Evolutionary conservation across 2,888 invertebrate species (phyloP).

Genomic region (Tiliacea citrago): DNA sequence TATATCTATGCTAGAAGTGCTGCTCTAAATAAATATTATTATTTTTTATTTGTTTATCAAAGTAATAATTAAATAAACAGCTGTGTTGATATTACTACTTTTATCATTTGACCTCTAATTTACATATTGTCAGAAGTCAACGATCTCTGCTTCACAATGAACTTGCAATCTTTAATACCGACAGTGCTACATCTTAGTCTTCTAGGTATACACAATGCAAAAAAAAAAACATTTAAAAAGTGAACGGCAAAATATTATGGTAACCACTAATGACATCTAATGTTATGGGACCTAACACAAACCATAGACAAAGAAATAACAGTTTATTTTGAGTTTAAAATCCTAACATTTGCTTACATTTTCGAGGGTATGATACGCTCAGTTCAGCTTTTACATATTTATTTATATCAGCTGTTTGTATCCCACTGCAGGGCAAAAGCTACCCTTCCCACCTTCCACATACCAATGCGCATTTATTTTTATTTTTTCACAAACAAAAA

Average conservation of each 20-base stretch:
- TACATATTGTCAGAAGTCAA: not conserved
- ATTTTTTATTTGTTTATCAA: not conserved
- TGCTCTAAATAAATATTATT: not conserved
- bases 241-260: slow-evolving; percentile 27
- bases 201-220: slow-evolving; percentile 18
- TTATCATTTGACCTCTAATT: slow-evolving; percentile 23
- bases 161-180: not conserved
- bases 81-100: not conserved
- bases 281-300: slow-evolving; percentile 34
- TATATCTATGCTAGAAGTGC: not conserved
- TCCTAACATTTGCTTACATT: not conserved
- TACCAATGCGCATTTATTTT: not conserved
- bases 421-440: not conserved
- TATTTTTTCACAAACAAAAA: not conserved
- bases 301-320: not conserved
- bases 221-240: slow-evolving; percentile 16
- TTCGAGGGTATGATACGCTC: not conserved
- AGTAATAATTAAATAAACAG: not conserved
- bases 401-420: not conserved
- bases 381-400: not conserved
- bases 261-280: slow-evolving; percentile 35
- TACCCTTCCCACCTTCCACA: not conserved
- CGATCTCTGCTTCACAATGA: slow-evolving; percentile 4
- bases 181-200: slow-evolving; percentile 43
- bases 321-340: not conserved